Evolutionary conservation across 1,140 invertebrate species (phyloP).

Genomic region (Ptiloglossa arizonensis): DNA sequence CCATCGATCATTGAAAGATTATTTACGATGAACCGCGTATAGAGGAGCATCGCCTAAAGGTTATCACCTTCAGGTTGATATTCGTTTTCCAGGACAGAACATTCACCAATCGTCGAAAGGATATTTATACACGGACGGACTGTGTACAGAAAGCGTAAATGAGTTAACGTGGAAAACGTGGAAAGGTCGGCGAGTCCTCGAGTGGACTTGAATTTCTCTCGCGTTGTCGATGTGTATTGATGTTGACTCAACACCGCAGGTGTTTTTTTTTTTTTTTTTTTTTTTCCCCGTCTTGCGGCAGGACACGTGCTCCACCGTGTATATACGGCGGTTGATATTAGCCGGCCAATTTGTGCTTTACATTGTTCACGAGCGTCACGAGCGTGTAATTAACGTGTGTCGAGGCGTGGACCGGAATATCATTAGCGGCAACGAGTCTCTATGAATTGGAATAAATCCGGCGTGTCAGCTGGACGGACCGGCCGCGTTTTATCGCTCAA

Average conservation of each 20-base stretch:
- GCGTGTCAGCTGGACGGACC: background rate
- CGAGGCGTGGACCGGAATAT: constrained; percentile 42
- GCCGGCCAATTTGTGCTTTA: constrained; percentile 44
- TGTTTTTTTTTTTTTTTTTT: constrained; percentile 22
- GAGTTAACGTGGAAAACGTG: too few species aligned
- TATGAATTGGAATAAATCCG: constrained; percentile 56
- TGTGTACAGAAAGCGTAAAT: too few species aligned
- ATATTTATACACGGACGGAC: too few species aligned
- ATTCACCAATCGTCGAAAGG: too few species aligned
- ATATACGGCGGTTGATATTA: constrained; percentile 39
- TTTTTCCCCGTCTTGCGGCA: background rate
- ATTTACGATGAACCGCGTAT: too few species aligned
- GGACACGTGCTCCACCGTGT: constrained; percentile 25
- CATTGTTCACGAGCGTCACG: constrained; percentile 48
- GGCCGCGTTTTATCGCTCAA: constrained; percentile 4
- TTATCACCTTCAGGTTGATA: too few species aligned
- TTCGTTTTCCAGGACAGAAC: too few species aligned
- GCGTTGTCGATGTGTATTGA: constrained; percentile 22
- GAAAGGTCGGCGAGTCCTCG: too few species aligned
- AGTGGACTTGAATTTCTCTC: background rate
- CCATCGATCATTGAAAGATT: too few species aligned
- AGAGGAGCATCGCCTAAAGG: too few species aligned
- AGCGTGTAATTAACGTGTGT: constrained; percentile 50
- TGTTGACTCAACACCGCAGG: constrained; percentile 31
- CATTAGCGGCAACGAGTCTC: constrained; percentile 44